Conservation (phyloP, 2,113 vertebrate species). For the Heterotilapia buettikoferi region DNA sequence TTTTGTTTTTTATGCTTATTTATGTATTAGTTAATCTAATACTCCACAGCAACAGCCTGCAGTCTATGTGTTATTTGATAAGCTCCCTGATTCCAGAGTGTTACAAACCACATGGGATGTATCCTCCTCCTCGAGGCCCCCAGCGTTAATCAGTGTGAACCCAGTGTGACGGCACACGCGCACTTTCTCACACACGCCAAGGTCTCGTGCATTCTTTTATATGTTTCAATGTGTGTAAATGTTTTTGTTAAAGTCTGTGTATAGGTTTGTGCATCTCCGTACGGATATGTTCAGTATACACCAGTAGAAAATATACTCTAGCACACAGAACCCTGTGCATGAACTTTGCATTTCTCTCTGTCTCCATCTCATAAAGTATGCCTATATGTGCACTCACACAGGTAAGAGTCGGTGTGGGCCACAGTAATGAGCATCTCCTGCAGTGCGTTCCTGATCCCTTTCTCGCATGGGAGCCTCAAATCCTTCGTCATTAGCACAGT, state of each 20-base stretch:
- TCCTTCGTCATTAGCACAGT: constrained; percentile 34
- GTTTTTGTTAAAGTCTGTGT: background rate
- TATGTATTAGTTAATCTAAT: constrained; percentile 4
- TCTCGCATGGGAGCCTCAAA: constrained; percentile 32
- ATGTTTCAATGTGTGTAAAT: background rate
- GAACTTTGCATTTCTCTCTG: background rate
- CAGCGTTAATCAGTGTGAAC: background rate
- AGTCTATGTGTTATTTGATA: constrained; percentile 15
- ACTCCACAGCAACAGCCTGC: background rate
- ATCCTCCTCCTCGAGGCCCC: background rate
- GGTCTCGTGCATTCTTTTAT: background rate
- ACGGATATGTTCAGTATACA: background rate
- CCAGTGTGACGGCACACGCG: background rate
- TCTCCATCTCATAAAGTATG: background rate
- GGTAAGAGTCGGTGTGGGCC: constrained; percentile 5
- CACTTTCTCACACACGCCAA: background rate
- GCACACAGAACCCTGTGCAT: background rate
- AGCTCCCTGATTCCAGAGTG: background rate
- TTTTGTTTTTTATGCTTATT: background rate
- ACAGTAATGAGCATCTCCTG: constrained; percentile 47
- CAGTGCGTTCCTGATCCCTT: constrained; percentile 34
- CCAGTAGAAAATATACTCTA: background rate
- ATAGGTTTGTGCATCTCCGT: background rate
- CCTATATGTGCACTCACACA: background rate
- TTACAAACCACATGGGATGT: constrained; percentile 18